Evolutionary conservation across 2,888 invertebrate genomes (phyloP), one percentile per base, ranked within the genome.

Genomic region (Tiphia femorata): DNA sequence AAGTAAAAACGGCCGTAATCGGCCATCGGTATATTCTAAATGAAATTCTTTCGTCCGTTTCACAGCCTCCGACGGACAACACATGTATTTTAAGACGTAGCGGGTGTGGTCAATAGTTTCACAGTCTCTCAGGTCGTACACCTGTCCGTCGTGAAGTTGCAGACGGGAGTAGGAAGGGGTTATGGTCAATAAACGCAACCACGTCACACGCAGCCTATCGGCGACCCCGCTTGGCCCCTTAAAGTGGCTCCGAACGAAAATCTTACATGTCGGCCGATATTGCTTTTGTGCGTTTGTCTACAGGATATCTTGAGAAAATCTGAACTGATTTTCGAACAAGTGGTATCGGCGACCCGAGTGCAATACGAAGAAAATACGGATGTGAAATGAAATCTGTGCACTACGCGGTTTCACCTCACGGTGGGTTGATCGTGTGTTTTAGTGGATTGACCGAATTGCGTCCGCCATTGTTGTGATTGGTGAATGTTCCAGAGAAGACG

Each of bases 171-270:
- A 72, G 77, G 80, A 80, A 81, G 82, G 82, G 82, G 81, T 82
- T 82, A 82, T 82, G 82, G 82, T 82, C 81, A 81, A 82, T 82
- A 81, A 82, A 80, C 80, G 80, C 80, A 76, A 78, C 78, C 76
- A 78, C 81, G 79, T 81, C 80, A 79, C 79, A 75, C 78, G 78
- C 77, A 76, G 78, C 79, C 81, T 81, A 80, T 80, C 79, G 78
- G 74, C 75, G 76, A 79, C 76, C 77, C 74, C 75, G 73, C 76
- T 78, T 76, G 75, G 77, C 77, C 76, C 79, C 80, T 79, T 80
- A 75, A 77, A 80, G 78, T 77, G 71, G 73, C 76, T 71, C 72
- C 68, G 70, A 70, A 75, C 70, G 75, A 79, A 80, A 79, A 80
- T 81, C 79, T 80, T 80, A 79, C 77, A 72, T 80, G 77, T 76